phyloP scores from a whole-genome alignment of 2,888 invertebrate genomes.

The Timandra comae region DNA sequence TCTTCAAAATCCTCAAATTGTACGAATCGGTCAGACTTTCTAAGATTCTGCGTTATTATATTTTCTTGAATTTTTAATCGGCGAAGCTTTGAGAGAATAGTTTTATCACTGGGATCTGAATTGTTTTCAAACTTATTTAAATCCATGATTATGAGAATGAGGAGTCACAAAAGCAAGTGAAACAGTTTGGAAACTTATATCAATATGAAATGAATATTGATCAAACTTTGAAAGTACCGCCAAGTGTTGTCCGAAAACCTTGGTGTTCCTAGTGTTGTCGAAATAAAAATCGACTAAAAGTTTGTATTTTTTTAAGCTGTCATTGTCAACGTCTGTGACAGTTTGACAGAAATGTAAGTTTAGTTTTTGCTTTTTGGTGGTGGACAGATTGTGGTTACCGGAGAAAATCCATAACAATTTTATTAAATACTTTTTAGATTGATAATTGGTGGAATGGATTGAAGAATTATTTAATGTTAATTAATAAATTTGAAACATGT shows the following conservation, averaged over 20 bases:
- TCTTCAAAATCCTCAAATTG: constrained; percentile 3
- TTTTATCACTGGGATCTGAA: constrained; percentile 9
- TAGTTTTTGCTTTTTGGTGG: no score
- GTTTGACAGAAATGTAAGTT: no score
- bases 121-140: neutral
- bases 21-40: constrained; percentile 10
- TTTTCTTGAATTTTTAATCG: constrained; percentile 61
- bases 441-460: constrained; percentile 35
- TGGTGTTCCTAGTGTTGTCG: no score
- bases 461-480: constrained; percentile 17
- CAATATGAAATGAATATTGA: neutral
- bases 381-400: no score
- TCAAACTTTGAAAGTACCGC: neutral
- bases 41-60: constrained; percentile 33
- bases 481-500: constrained; percentile 45
- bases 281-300: no score
- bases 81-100: constrained; percentile 39
- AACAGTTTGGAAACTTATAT: constrained; percentile 3
- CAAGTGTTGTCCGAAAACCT: constrained; percentile 1
- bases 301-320: no score
- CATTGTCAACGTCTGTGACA: no score
- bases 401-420: no score
- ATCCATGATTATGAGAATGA: constrained; percentile 5
- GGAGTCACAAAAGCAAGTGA: no score
- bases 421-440: constrained; percentile 10